Conservation (phyloP, 2,888 invertebrate genomes). For the Melanophora roralis region DNA sequence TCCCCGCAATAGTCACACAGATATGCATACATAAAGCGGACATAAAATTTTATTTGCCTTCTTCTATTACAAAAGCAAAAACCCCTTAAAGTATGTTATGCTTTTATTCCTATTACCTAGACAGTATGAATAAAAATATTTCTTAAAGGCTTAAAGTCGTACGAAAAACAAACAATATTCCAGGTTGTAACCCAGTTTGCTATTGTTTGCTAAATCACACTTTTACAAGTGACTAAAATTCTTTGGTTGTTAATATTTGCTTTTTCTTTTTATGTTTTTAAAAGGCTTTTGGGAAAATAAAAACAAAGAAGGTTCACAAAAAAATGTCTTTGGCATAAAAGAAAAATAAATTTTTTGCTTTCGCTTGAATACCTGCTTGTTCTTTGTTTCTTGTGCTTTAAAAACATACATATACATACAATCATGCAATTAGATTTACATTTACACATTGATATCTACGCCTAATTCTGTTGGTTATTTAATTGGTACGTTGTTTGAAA, state of each 20-base stretch:
- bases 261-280: background rate
- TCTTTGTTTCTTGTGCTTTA: background rate
- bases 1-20: background rate
- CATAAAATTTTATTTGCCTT: background rate
- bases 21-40: background rate
- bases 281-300: background rate
- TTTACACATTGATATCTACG: background rate
- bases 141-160: background rate
- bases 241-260: constrained; percentile 14
- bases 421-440: background rate
- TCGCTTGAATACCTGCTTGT: constrained; percentile 14
- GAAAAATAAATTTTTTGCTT: constrained; percentile 27
- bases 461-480: constrained; percentile 20
- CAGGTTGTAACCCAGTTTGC: constrained; percentile 60
- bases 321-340: background rate
- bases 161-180: constrained; percentile 36
- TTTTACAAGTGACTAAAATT: constrained; percentile 54
- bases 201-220: constrained; percentile 61
- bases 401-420: background rate
- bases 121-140: background rate
- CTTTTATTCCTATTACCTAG: background rate
- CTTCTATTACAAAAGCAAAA: background rate
- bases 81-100: constrained; percentile 2
- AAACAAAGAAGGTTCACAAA: background rate
- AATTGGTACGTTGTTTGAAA: constrained; percentile 58